phyloP scores from a whole-genome alignment of 2,797 vertebrate species.

The Oryzias dopingdopingensis region DNA sequence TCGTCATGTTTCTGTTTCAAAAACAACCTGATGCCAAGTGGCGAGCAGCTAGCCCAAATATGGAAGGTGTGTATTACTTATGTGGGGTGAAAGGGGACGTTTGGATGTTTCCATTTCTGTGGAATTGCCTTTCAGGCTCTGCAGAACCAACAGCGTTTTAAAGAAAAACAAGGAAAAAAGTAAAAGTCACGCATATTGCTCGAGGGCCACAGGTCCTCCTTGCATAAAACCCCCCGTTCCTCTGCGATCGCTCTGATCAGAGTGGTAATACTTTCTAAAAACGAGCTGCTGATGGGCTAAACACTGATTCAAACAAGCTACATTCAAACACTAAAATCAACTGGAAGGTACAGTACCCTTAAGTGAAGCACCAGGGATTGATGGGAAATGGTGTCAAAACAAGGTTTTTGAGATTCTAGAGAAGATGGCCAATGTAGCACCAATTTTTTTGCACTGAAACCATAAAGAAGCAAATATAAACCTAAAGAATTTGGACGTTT shows the following conservation, averaged over 20 bases:
- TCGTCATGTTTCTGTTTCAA: constrained; percentile 78
- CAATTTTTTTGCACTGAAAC: too few species aligned
- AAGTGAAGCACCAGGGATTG: constrained; percentile 41
- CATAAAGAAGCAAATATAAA: not conserved
- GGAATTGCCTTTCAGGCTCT: constrained; percentile 79
- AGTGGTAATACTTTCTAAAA: constrained; percentile 63
- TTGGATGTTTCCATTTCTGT: constrained; percentile 74
- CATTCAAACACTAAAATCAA: constrained; percentile 42
- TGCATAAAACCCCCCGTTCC: constrained; percentile 70
- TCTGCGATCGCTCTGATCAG: constrained; percentile 31
- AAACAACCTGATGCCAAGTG: constrained; percentile 87
- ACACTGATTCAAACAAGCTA: constrained; percentile 50
- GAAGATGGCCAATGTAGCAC: not conserved
- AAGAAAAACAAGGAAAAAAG: constrained; percentile 67
- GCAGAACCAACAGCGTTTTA: constrained; percentile 84
- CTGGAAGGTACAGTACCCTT: constrained; percentile 50
- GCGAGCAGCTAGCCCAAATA: constrained; percentile 82
- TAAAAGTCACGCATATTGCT: constrained; percentile 84
- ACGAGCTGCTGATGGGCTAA: constrained; percentile 44
- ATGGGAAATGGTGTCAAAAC: constrained; percentile 10
- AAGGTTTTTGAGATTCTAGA: constrained; percentile 7
- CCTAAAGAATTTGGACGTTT: constrained; percentile 25
- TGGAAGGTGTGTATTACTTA: constrained; percentile 71
- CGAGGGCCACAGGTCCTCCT: constrained; percentile 87
- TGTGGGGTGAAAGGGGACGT: constrained; percentile 85